Evolutionary conservation across 2,797 vertebrate species (phyloP), one percentile per base, ranked within the genome.

Genomic region (Caiman crocodilus): DNA sequence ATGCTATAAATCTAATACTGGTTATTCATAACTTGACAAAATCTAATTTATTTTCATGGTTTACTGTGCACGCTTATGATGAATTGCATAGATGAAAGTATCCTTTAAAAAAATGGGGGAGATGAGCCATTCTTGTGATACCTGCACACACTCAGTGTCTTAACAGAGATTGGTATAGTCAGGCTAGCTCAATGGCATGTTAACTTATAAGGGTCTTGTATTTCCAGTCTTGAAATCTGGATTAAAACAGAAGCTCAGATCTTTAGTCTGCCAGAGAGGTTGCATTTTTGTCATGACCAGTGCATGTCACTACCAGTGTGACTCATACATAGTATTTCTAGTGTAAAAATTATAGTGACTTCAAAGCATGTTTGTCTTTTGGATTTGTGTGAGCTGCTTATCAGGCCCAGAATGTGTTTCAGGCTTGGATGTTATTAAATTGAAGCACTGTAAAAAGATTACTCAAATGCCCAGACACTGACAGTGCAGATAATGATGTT

Each of bases 381-480:
- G 78, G 79, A 94, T 95, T 94, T 95, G 28, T 89, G 18, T 76
- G 84, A 97, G 77, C 93, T 89, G 87, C 87, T 96, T 94, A 89
- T 88, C 75, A 85, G 84, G 57, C 82, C 82, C 21, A 28, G 74
- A 84, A 14, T 84, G 23, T 85, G 30, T 94, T 95, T 79, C 74
- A 89, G 69, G 78, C 71, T 85, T 96, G 74, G 42, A 84, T 94
- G 28, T 94, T 94, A 94, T 93, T 97, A 91, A 96, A 89, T 77
- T 90, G 92, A 86, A 93, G 82, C 85, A 84, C 87, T 96, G 50
- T 93, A 89, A 94, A 96, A 96, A 96, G 75, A 96, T 96, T 92
- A 94, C 90, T 96, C 79, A 87, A 92, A 94, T 94, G 88, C 77
- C 71, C 60, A 87, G 89, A 89, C 63, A 81, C 85, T 96, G 90